These are phyloP conservation scores for Dermatophagoides farinae DNA, from an alignment of 1,140 invertebrate species.

Conservation along the genomic window DNA sequence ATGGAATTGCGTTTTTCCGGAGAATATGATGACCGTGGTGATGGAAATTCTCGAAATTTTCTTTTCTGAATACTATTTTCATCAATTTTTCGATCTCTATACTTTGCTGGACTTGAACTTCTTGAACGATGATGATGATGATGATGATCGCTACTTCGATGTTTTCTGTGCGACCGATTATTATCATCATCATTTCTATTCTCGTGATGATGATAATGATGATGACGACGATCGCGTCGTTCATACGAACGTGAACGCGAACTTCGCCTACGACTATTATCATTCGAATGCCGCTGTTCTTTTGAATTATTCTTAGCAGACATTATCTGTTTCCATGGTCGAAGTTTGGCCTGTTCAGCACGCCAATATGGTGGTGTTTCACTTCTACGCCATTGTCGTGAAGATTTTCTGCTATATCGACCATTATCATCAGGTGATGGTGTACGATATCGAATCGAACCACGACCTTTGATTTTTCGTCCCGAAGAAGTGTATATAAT, in stretches of 20 bases:
- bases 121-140: neutral
- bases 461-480: conserved; percentile 63
- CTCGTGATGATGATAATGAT: too few relatives aligned
- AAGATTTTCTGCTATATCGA: conserved; percentile 31
- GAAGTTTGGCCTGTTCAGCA: conserved; percentile 55
- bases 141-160: neutral
- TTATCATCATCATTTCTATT: neutral
- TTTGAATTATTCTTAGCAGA: neutral
- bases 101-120: neutral
- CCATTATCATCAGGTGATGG: conserved; percentile 39
- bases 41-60: neutral
- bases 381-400: conserved; percentile 31
- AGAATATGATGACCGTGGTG: too few relatives aligned
- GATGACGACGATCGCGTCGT: too few relatives aligned
- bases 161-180: neutral
- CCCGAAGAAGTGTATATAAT: conserved; percentile 34
- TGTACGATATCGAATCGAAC: conserved; percentile 61
- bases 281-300: neutral
- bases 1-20: too few relatives aligned
- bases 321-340: conserved; percentile 44
- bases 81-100: too few relatives aligned
- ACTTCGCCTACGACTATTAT: neutral
- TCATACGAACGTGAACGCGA: neutral
- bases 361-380: conserved; percentile 72
- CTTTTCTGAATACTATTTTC: neutral